A percentile compares a stretch with the other conserved stretches of the same genome.
phyloP scores from a whole-genome alignment of 2,797 vertebrate genomes.

The Pipistrellus nathusii region DNA sequence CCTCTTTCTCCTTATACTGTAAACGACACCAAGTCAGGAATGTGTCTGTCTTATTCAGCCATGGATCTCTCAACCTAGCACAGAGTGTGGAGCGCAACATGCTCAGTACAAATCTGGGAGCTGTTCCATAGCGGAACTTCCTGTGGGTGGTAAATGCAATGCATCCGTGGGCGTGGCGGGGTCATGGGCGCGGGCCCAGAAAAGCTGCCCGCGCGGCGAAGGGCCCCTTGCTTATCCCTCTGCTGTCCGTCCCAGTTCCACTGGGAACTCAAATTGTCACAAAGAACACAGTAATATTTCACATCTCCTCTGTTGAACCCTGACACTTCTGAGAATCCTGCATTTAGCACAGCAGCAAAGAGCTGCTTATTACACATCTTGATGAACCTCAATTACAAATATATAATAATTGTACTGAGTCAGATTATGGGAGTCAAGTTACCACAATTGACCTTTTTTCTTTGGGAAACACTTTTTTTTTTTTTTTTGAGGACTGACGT shows the following conservation, averaged over 20 bases:
- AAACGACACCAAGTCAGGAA: not conserved
- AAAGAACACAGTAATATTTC: not conserved
- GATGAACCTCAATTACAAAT: not conserved
- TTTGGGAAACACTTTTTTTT: not conserved
- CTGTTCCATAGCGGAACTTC: not conserved
- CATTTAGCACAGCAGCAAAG: slow-evolving; percentile 4
- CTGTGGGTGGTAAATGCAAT: not conserved
- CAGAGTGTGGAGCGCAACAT: not conserved
- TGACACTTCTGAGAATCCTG: not conserved
- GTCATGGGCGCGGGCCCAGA: not conserved
- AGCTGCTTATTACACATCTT: not conserved
- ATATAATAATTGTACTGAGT: not conserved
- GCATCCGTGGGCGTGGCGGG: rapidly evolving
- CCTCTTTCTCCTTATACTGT: not conserved
- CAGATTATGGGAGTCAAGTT: not conserved
- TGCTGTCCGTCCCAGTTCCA: not conserved
- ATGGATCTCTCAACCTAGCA: not conserved
- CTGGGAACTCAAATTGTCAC: not conserved
- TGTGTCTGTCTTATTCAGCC: not conserved
- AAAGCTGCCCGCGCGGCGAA: not conserved
- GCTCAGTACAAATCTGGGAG: not conserved
- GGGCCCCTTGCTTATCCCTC: not conserved
- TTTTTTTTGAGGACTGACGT: slow-evolving; percentile 25
- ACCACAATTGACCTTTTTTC: not conserved
- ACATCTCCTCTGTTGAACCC: slow-evolving; percentile 7